phyloP scores from a whole-genome alignment of 2,888 invertebrate genomes.

The Xiphydria camelus region DNA sequence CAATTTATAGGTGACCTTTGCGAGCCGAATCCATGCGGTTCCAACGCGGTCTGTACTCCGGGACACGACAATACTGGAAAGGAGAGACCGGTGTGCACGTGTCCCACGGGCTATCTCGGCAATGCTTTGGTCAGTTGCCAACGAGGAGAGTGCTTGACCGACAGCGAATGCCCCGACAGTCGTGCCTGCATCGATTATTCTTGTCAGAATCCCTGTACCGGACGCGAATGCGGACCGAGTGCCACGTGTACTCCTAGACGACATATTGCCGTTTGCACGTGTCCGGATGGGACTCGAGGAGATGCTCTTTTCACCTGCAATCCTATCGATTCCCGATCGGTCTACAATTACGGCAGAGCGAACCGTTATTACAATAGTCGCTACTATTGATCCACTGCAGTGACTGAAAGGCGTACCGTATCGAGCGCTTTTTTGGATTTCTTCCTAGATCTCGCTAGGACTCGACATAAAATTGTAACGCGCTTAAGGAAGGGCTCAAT shows the following conservation, averaged over 20 bases:
- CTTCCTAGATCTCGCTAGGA: too few relatives aligned
- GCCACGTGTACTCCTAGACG: constrained; percentile 76
- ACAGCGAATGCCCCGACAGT: constrained; percentile 75
- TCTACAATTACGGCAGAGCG: constrained; percentile 20
- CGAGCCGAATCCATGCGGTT: constrained; percentile 85
- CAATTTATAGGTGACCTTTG: constrained; percentile 73
- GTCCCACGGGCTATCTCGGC: constrained; percentile 76
- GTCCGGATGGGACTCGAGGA: constrained; percentile 69
- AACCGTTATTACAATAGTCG: constrained; percentile 19
- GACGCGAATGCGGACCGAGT: constrained; percentile 73
- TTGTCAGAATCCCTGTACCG: constrained; percentile 71
- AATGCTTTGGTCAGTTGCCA: constrained; percentile 74
- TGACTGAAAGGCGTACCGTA: too few relatives aligned
- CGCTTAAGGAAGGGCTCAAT: too few relatives aligned
- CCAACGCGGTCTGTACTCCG: constrained; percentile 76
- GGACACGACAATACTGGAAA: constrained; percentile 81
- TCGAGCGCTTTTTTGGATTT: too few relatives aligned
- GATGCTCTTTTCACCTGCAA: constrained; percentile 64
- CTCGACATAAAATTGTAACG: too few relatives aligned
- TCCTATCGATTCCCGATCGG: constrained; percentile 30
- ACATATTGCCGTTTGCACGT: constrained; percentile 83
- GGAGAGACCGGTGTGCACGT: constrained; percentile 85
- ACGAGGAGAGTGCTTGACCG: constrained; percentile 78
- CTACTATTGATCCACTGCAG: too few relatives aligned
- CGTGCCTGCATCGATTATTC: constrained; percentile 77